A percentile compares a stretch with the other conserved stretches of the same genome.
These are phyloP conservation scores for Volucella zonaria DNA, from an alignment of 2,888 invertebrate species.

Conservation along the genomic window DNA sequence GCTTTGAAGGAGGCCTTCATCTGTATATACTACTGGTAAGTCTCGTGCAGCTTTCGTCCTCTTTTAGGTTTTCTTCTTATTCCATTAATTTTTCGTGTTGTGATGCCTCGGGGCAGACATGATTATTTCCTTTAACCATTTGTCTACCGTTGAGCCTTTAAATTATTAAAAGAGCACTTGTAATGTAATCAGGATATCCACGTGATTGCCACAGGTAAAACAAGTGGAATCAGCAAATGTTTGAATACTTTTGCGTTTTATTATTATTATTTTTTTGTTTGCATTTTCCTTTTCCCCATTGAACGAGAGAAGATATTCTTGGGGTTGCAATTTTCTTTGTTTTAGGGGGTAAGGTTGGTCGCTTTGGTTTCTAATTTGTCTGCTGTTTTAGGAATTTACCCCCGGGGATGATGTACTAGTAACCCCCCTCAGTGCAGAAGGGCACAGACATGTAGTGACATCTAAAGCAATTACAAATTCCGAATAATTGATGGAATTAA, in stretches of 20 bases:
- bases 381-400: conserved; percentile 55
- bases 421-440: conserved; percentile 28
- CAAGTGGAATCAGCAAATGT: conserved; percentile 55
- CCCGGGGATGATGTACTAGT: conserved; percentile 42
- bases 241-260: conserved; percentile 48
- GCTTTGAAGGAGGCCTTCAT: conserved; percentile 25
- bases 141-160: conserved; percentile 70
- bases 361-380: conserved; percentile 58
- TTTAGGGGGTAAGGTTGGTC: not conserved
- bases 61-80: conserved; percentile 43
- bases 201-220: conserved; percentile 72
- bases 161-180: conserved; percentile 73
- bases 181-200: conserved; percentile 71
- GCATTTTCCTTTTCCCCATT: not conserved
- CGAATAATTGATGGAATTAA: conserved; percentile 57
- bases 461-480: conserved; percentile 58
- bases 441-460: conserved; percentile 51
- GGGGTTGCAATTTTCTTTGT: not conserved
- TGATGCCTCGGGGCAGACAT: conserved; percentile 53
- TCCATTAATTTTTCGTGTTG: conserved; percentile 55
- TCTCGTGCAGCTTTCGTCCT: conserved; percentile 41
- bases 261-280: conserved; percentile 2
- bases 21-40: not conserved
- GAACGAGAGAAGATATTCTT: not conserved
- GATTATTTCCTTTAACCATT: conserved; percentile 72